A percentile compares a stretch with the other conserved stretches of the same genome.
phyloP scores from a whole-genome alignment of 2,113 vertebrate species.

The Azemiops feae region DNA sequence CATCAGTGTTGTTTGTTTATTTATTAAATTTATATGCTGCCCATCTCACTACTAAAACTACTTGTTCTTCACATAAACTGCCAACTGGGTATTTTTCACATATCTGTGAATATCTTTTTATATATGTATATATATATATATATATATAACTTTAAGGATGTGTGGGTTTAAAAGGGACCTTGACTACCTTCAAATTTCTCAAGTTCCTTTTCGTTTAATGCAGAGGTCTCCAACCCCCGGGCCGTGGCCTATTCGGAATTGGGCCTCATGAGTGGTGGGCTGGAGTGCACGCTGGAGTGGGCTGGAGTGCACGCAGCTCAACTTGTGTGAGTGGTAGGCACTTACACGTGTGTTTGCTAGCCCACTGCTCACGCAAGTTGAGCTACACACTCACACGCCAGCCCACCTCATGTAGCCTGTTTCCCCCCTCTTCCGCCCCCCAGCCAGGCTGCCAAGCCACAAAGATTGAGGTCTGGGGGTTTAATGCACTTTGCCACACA shows the following conservation, averaged over 20 bases:
- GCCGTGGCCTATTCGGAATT: too few relatives aligned
- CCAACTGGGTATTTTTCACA: constrained; percentile 29
- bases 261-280: too few relatives aligned
- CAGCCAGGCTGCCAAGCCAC: background rate
- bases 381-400: background rate
- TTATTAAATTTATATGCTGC: background rate
- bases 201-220: background rate
- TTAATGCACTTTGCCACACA: background rate
- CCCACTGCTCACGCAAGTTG: background rate
- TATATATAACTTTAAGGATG: background rate
- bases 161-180: constrained; percentile 25
- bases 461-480: background rate
- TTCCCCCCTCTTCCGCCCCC: background rate
- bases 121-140: background rate
- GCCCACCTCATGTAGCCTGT: background rate
- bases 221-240: background rate
- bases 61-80: constrained; percentile 5
- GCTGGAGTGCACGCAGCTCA: background rate
- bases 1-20: background rate
- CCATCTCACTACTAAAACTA: background rate
- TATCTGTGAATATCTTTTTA: constrained; percentile 5
- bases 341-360: background rate
- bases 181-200: constrained; percentile 19
- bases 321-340: background rate
- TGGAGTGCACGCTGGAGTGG: too few relatives aligned